These are phyloP conservation scores for Cryptus viduatorius DNA, from an alignment of 2,888 invertebrate genomes.

Conservation along the genomic window DNA sequence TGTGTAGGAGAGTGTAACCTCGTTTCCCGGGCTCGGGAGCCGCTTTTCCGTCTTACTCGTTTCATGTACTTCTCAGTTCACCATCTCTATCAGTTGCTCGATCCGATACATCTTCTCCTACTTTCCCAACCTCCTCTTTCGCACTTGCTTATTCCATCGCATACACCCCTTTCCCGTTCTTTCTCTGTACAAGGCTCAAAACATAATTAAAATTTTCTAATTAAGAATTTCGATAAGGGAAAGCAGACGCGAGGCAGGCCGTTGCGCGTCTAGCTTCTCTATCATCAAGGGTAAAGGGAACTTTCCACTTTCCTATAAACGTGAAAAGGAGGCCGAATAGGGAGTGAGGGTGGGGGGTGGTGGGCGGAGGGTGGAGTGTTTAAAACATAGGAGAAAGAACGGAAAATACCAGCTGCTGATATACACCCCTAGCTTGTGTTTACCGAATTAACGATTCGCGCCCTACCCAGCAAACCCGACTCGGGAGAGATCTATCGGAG, in stretches of 20 bases:
- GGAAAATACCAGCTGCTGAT: conserved; percentile 59
- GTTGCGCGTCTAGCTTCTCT: conserved; percentile 63
- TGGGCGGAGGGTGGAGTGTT: conserved; percentile 24
- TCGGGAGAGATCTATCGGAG: conserved; percentile 38
- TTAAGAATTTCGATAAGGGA: conserved; percentile 85
- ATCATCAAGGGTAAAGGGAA: conserved; percentile 64
- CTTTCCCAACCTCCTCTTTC: conserved; percentile 49
- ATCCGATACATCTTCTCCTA: conserved; percentile 62
- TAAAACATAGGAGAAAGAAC: conserved; percentile 12
- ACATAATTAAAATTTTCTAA: conserved; percentile 85
- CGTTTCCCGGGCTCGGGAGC: conserved; percentile 45
- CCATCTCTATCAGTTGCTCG: conserved; percentile 43
- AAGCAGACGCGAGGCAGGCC: conserved; percentile 57
- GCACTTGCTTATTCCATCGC: conserved; percentile 11
- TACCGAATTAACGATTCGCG: conserved; percentile 67
- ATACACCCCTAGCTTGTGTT: conserved; percentile 63
- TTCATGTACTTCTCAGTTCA: conserved; percentile 40
- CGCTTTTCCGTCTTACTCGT: conserved; percentile 45
- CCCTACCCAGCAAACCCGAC: conserved; percentile 34
- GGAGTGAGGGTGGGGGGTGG: conserved; percentile 1
- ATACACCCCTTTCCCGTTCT: conserved; percentile 39
- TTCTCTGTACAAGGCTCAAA: conserved; percentile 77
- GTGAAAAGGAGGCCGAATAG: conserved; percentile 45
- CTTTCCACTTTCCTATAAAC: conserved; percentile 64
- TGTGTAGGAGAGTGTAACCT: conserved; percentile 60